Conservation (phyloP, 2,797 vertebrate species). For the Chanos chanos region DNA sequence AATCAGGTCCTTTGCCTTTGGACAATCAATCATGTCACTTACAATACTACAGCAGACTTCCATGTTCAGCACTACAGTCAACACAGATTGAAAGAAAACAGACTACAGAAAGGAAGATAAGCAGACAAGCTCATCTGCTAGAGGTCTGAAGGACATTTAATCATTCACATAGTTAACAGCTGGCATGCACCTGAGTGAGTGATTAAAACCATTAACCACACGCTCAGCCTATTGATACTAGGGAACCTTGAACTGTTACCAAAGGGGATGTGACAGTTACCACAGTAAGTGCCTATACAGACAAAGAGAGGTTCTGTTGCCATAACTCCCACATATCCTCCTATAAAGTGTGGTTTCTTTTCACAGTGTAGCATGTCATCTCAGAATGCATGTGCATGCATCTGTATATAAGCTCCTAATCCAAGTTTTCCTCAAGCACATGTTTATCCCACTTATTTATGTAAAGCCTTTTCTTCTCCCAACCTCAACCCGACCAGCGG, state of each 20-base stretch:
- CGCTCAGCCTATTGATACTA: conserved; percentile 24
- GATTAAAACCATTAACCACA: conserved; percentile 25
- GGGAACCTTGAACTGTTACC: conserved; percentile 28
- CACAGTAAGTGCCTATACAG: conserved; percentile 8
- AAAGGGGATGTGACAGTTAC: not conserved
- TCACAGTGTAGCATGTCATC: not conserved
- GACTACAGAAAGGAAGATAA: not conserved
- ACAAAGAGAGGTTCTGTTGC: conserved; percentile 6
- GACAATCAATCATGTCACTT: too few relatives aligned
- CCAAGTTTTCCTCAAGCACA: too few relatives aligned
- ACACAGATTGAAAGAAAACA: not conserved
- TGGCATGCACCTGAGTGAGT: conserved; percentile 12
- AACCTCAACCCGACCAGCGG: too few relatives aligned
- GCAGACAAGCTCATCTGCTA: conserved; percentile 1
- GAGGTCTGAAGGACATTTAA: conserved; percentile 16
- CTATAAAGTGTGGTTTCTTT: conserved; percentile 3
- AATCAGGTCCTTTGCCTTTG: too few relatives aligned
- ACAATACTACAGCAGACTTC: not conserved
- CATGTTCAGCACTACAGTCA: not conserved
- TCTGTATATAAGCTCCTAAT: too few relatives aligned
- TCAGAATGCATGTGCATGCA: too few relatives aligned
- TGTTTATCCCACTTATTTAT: too few relatives aligned
- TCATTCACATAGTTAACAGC: conserved; percentile 3
- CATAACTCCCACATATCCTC: not conserved
- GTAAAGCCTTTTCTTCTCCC: too few relatives aligned